Percentiles rank a stretch among this genome's conserved stretches.
These are phyloP conservation scores for Xyliphius kryptos DNA, from an alignment of 2,113 vertebrate species.

Conservation along the genomic window DNA sequence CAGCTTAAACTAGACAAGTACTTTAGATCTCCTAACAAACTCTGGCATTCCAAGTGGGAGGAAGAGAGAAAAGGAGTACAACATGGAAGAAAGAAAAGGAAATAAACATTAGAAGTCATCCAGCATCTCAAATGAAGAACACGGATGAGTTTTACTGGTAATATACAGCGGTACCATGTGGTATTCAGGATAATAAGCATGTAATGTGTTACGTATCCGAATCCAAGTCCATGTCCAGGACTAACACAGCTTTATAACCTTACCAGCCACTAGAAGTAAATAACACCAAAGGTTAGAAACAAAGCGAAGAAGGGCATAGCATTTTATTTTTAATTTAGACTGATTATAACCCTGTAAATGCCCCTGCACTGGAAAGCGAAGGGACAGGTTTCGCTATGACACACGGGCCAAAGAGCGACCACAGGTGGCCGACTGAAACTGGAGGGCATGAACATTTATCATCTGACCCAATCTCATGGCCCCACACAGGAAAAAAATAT, in stretches of 20 bases:
- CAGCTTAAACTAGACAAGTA: conserved; percentile 24
- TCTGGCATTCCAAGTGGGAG: neutral
- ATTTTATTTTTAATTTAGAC: conserved; percentile 34
- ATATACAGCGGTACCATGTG: conserved; percentile 25
- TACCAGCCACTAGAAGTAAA: conserved; percentile 28
- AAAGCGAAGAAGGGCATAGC: conserved; percentile 16
- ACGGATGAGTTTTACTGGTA: conserved; percentile 24
- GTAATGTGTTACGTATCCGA: conserved; percentile 26
- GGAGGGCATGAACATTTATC: conserved; percentile 72
- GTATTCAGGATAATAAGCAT: conserved; percentile 30
- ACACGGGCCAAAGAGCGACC: conserved; percentile 51
- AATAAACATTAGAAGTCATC: conserved; percentile 28
- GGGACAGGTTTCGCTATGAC: conserved; percentile 20
- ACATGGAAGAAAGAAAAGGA: conserved; percentile 10
- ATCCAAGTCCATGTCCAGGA: conserved; percentile 31
- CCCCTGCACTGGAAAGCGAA: conserved; percentile 26
- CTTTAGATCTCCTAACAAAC: conserved; percentile 26
- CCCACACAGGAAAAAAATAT: conserved; percentile 58
- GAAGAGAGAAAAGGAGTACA: neutral
- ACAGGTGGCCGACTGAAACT: conserved; percentile 64
- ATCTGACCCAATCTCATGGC: conserved; percentile 61
- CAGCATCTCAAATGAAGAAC: conserved; percentile 15
- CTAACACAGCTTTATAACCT: conserved; percentile 18
- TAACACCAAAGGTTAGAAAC: conserved; percentile 34
- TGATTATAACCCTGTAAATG: conserved; percentile 41